Evolutionary conservation across 2,888 invertebrate genomes (phyloP), one percentile per base, ranked within the genome.

Genomic region (Drosophila ezoana): DNA sequence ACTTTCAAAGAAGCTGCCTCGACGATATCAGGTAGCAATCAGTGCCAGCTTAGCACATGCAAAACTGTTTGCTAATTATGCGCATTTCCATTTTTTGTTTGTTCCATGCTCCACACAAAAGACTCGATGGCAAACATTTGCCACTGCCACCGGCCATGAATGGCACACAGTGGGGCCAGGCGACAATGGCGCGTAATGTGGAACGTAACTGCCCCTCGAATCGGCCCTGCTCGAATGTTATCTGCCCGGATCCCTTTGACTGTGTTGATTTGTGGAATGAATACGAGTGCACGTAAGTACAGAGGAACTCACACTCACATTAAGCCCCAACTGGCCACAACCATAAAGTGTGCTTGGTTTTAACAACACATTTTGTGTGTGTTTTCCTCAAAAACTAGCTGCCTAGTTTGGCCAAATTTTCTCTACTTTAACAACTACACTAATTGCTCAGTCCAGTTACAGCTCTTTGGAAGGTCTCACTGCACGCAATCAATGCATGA

Each of bases 241-340:
- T 97, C 90, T 98, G 98, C 91, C 96, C 97, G 0, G 96, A 97
- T 90, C 98, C 97, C n/a, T 98, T 98, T 92, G 97, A 97, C 90
- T 99, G 98, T 93, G 96, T 97, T 79, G 98, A 98, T 93, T 95
- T 99, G 45, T 99, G 99, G 99, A 99, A 98, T 92, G 97, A 97
- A 92, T 97, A 98, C 90, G 98, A 98, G 92, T 99, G 99, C 97
- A 98, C 98, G 97, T 99, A 93, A 96, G 97, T 96, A 91, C 68
- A 58, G 23, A 10, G 10, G 13, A 45, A 14, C 16, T n/a, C 16
- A 14, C 38, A 14, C 44, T 20, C 48, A 13, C 18, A 10, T 16
- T 16, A 13, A 28, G 28, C 28, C 13, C 8, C 43, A 28, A 4
- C 44, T n/a, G 28, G 3, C 40, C 10, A 40, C 40, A 40, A 40